These are phyloP conservation scores for Phalacrocorax aristotelis DNA, from an alignment of 2,113 vertebrate species.

Conservation along the genomic window DNA sequence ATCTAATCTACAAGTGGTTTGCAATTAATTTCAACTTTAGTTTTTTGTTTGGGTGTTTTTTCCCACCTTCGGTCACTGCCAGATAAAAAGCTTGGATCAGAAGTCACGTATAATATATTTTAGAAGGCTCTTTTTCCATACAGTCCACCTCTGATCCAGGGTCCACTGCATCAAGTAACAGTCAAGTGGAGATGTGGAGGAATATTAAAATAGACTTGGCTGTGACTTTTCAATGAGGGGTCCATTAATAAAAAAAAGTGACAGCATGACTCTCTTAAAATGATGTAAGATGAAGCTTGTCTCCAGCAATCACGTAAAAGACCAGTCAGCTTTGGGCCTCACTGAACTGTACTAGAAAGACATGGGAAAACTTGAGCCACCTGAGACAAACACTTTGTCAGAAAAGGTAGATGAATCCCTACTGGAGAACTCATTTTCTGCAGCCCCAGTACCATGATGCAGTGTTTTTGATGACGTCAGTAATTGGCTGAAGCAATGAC, in stretches of 20 bases:
- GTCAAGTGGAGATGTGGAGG: background rate
- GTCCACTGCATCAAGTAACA: background rate
- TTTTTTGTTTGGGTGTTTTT: background rate
- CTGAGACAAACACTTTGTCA: background rate
- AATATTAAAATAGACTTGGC: background rate
- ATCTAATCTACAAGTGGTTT: background rate
- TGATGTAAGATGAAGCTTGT: background rate
- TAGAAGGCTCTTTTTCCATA: background rate
- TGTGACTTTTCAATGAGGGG: background rate
- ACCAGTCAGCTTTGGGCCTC: background rate
- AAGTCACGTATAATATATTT: background rate
- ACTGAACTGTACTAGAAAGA: background rate
- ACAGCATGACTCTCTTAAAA: background rate
- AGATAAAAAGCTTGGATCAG: background rate
- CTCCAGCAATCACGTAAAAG: background rate
- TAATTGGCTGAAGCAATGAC: background rate
- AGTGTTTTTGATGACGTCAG: background rate
- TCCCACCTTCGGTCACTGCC: background rate
- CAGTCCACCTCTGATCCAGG: background rate
- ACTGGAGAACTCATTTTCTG: background rate
- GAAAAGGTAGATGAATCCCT: background rate
- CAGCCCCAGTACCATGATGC: slow-evolving; percentile 5
- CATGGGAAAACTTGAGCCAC: background rate
- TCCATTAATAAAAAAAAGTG: background rate
- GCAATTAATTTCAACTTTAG: background rate